Evolutionary conservation across 2,797 vertebrate species (phyloP), one percentile per base, ranked within the genome.

Genomic region (Pagetopsis macropterus): DNA sequence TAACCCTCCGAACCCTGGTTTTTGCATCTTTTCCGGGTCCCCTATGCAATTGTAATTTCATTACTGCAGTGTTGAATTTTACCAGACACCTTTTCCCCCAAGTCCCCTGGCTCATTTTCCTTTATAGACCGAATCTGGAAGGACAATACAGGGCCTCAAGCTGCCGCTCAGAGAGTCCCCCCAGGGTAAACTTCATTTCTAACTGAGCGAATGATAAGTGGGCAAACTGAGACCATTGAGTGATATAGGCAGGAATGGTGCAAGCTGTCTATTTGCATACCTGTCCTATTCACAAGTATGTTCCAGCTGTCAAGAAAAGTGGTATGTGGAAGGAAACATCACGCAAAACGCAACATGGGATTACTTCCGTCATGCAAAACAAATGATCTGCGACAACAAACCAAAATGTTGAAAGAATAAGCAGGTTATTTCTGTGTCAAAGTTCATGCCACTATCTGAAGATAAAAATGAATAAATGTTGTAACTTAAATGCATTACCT

Each of bases 51-150:
- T 82, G 85, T 87, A 89, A 86, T 89, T 84, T 83, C 80, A 87
- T 89, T 87, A 89, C 85, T 73, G 64, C 73, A 49, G 74, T 88
- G 83, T 87, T 88, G 83, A 79, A 85, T 83, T 85, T 88, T 89
- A 90, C 88, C 85, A 80, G 80, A 91, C 81, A 83, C 76, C 75
- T 83, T 78, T 63, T 86, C 90, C 90, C 87, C 65, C 27, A 40
- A 84, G 75, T 87, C 87, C 82, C 88, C 69, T 21, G 79, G 73
- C 85, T 91, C 77, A 89, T 91, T 88, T 89, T 83, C 81, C 83
- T 84, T 89, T 87, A 88, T 91, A 81, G 75, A 85, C 67, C 10
- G 13, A 72, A 75, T 68, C 70, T 79, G 60, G 76, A 76, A 88
- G 83, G 84, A 89, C 85, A 81, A 89, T 78, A 40, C 72, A 54